Conservation (phyloP, 2,113 vertebrate genomes). For the Romanogobio albipinnatus region DNA sequence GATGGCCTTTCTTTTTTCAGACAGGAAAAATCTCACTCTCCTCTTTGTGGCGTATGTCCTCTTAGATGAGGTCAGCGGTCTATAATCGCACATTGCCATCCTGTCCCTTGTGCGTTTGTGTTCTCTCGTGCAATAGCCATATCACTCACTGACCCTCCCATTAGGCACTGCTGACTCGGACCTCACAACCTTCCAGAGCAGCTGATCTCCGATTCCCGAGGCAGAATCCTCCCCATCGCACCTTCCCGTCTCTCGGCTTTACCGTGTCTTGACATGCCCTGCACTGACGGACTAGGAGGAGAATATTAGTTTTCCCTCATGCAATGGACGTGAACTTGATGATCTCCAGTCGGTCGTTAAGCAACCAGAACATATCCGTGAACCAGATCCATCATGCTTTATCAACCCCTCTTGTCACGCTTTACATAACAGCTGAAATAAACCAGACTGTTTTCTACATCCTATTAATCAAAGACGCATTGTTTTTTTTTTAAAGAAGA, state of each 20-base stretch:
- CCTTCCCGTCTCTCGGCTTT: background rate
- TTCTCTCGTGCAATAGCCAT: conserved; percentile 1
- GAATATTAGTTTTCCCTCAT: background rate
- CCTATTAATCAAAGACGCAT: conserved; percentile 8
- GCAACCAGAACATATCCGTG: conserved; percentile 17
- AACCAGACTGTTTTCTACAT: conserved; percentile 17
- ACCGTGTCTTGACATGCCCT: background rate
- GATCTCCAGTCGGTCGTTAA: conserved; percentile 13
- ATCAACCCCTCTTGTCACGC: background rate
- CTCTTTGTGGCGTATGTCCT: conserved; percentile 11
- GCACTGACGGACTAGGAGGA: background rate
- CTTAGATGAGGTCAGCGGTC: conserved; percentile 19
- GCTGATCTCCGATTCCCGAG: background rate
- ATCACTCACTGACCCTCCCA: conserved; percentile 23
- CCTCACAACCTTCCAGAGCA: conserved; percentile 12
- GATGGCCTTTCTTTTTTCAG: conserved; percentile 25
- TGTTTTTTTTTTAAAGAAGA: background rate
- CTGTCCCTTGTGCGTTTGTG: background rate
- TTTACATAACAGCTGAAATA: conserved; percentile 13
- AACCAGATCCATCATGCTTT: conserved; percentile 23
- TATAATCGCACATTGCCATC: conserved; percentile 15
- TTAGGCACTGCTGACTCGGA: background rate
- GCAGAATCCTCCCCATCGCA: background rate
- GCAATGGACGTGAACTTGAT: conserved; percentile 14
- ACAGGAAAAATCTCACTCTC: conserved; percentile 9